These are phyloP conservation scores for Stratiomys singularior DNA, from an alignment of 2,888 invertebrate species.

Conservation along the genomic window DNA sequence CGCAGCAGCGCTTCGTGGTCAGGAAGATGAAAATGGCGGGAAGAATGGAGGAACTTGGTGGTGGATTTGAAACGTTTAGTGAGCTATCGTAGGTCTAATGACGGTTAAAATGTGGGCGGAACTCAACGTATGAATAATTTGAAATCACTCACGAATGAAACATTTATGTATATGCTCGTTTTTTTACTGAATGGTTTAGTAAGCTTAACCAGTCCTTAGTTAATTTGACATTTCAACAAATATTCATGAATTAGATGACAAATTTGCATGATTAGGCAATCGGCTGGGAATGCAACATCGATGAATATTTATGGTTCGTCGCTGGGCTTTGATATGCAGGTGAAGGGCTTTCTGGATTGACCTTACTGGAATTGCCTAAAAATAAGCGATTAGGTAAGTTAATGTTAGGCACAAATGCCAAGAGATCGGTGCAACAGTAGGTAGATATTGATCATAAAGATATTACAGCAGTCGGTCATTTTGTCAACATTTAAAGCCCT, in stretches of 20 bases:
- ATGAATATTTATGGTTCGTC: too few species aligned
- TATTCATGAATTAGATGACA: constrained; percentile 15
- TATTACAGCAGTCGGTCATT: too few species aligned
- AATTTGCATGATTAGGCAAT: background rate
- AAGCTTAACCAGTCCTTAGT: background rate
- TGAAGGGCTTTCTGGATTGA: too few species aligned
- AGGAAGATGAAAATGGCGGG: background rate
- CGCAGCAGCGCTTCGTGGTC: too few species aligned
- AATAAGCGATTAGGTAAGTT: too few species aligned
- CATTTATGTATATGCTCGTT: background rate
- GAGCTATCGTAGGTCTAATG: background rate
- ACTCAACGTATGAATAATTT: background rate
- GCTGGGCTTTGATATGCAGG: too few species aligned
- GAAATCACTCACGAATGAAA: background rate
- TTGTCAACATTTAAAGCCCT: too few species aligned
- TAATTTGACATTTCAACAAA: background rate
- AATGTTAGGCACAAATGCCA: too few species aligned
- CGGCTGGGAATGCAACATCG: background rate
- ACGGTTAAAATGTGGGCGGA: background rate
- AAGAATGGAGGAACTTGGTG: too few species aligned
- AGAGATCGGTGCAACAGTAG: too few species aligned
- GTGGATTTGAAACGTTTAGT: background rate
- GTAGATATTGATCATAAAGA: too few species aligned
- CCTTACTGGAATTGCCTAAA: too few species aligned
- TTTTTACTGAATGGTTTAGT: background rate